These are phyloP conservation scores for Steinernema feltiae DNA, from an alignment of 1,140 invertebrate species.

Conservation along the genomic window DNA sequence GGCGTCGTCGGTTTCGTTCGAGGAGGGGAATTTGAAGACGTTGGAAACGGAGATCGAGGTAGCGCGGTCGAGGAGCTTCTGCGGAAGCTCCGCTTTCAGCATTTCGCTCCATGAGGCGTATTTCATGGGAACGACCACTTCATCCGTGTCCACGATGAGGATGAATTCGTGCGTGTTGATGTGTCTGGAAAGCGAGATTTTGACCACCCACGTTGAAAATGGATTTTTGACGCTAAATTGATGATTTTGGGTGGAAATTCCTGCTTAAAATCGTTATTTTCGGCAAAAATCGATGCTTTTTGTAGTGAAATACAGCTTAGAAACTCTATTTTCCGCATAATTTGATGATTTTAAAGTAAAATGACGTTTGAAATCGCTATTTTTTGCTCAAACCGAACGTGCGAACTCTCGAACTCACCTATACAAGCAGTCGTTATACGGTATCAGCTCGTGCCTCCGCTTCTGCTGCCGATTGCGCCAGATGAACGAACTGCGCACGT, in stretches of 20 bases:
- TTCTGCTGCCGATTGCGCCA: constrained; percentile 71
- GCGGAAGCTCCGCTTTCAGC: constrained; percentile 63
- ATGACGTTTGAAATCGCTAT: no score
- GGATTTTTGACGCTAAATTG: constrained; percentile 6
- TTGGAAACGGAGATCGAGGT: constrained; percentile 67
- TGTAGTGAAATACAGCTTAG: no score
- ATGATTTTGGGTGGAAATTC: background rate
- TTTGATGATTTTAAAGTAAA: no score
- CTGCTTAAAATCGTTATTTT: background rate
- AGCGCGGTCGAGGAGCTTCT: constrained; percentile 50
- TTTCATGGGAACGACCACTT: constrained; percentile 84
- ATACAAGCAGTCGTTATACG: constrained; percentile 93
- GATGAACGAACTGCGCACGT: constrained; percentile 59
- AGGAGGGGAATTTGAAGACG: constrained; percentile 65
- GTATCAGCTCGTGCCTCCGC: constrained; percentile 85
- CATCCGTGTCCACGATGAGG: constrained; percentile 82
- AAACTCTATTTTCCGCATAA: no score
- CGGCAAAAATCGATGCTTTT: no score
- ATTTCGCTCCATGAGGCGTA: constrained; percentile 71
- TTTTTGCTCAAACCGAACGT: background rate
- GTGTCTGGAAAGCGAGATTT: constrained; percentile 33
- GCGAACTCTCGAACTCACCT: constrained; percentile 65
- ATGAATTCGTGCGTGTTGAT: constrained; percentile 74
- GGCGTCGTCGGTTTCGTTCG: constrained; percentile 29
- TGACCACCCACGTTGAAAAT: constrained; percentile 5